Percentiles rank a stretch among this genome's conserved stretches.
phyloP scores from a whole-genome alignment of 1,140 invertebrate species.

The Drepana arcuata region DNA sequence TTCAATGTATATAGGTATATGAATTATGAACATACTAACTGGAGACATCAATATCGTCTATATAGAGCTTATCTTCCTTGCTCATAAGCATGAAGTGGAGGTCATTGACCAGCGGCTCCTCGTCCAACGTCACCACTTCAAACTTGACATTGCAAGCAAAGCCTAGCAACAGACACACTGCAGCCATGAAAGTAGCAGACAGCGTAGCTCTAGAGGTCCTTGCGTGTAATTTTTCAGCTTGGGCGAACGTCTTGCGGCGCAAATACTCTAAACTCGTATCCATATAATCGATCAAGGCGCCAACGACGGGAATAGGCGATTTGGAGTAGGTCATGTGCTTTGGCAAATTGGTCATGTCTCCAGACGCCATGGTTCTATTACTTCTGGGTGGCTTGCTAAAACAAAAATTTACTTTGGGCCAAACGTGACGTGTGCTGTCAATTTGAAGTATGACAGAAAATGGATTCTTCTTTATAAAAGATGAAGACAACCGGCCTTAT shows the following conservation, averaged over 20 bases:
- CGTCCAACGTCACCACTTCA: conserved; percentile 43
- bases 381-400: no score
- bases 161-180: conserved; percentile 36
- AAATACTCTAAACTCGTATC: conserved; percentile 40
- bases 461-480: no score
- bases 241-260: conserved; percentile 23
- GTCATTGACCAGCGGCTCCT: conserved; percentile 30
- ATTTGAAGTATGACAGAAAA: no score
- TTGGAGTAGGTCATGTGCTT: conserved; percentile 41
- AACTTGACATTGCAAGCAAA: conserved; percentile 48
- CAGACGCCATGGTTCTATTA: conserved; percentile 16
- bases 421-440: no score
- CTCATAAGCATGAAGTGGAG: conserved; percentile 46
- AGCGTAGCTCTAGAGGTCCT: conserved; percentile 24
- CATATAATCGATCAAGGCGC: conserved; percentile 47
- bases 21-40: conserved; percentile 28
- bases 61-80: conserved; percentile 41
- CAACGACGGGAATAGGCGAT: conserved; percentile 36
- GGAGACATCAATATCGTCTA: conserved; percentile 42
- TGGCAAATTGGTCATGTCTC: conserved; percentile 10
- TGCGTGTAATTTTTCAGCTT: conserved; percentile 28
- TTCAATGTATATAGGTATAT: no score
- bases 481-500: no score
- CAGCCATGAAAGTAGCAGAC: conserved; percentile 36
- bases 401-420: no score